These are phyloP conservation scores for Caenorhabditis doughertyi DNA, from an alignment of 2,888 invertebrate genomes.

Conservation along the genomic window DNA sequence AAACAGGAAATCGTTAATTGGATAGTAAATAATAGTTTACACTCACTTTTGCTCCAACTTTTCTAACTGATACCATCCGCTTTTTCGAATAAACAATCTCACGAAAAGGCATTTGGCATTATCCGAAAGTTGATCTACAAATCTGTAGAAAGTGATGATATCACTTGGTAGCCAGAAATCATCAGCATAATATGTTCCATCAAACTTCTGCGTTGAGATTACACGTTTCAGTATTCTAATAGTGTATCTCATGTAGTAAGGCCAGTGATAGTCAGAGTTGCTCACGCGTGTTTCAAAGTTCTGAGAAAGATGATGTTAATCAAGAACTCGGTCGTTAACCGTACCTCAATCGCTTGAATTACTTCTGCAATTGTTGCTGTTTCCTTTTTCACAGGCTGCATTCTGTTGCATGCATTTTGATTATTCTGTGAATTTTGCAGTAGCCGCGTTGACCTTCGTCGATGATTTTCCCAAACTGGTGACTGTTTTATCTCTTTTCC, in stretches of 20 bases:
- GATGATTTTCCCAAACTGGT: slow-evolving; percentile 26
- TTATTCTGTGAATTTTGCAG: background rate
- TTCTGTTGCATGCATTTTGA: background rate
- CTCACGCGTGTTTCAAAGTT: slow-evolving; percentile 27
- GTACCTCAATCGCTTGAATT: slow-evolving; percentile 33
- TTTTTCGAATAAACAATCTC: slow-evolving; percentile 47
- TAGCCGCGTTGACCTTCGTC: slow-evolving; percentile 46
- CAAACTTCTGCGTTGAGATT: slow-evolving; percentile 38
- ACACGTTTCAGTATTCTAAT: slow-evolving; percentile 48
- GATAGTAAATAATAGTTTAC: background rate
- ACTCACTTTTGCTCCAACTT: slow-evolving; percentile 53
- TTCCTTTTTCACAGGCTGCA: slow-evolving; percentile 57
- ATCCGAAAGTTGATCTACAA: slow-evolving; percentile 38
- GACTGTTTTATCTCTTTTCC: slow-evolving; percentile 42
- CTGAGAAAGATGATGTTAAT: slow-evolving; percentile 13
- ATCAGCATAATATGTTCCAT: slow-evolving; percentile 42
- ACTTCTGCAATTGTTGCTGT: slow-evolving; percentile 38
- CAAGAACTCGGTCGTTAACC: background rate
- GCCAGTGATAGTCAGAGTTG: background rate
- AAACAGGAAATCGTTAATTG: background rate
- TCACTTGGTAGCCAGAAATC: slow-evolving; percentile 54
- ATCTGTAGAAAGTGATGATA: slow-evolving; percentile 42
- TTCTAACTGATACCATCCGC: slow-evolving; percentile 50
- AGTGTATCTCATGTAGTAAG: slow-evolving; percentile 49
- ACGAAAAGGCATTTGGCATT: slow-evolving; percentile 46